Conservation (phyloP, 2,113 vertebrate species). For the Corvus cornix region DNA sequence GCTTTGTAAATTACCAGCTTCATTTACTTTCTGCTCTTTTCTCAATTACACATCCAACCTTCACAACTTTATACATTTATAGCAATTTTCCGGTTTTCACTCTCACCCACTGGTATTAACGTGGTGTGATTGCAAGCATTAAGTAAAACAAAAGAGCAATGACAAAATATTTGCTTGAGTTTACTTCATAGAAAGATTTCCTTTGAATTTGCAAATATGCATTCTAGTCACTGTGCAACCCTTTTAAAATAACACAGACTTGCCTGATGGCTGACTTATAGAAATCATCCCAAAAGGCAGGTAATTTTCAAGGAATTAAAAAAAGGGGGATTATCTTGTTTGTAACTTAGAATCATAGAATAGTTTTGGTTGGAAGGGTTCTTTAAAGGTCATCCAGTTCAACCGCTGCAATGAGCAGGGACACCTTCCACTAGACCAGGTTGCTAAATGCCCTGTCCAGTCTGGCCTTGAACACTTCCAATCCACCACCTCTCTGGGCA, state of each 20-base stretch:
- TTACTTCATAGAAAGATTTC: background rate
- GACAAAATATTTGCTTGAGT: background rate
- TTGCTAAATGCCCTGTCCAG: background rate
- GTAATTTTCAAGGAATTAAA: background rate
- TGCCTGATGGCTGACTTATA: fast-evolving
- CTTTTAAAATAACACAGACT: background rate
- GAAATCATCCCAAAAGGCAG: background rate
- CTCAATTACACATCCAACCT: background rate
- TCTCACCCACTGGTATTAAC: background rate
- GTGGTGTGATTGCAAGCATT: background rate
- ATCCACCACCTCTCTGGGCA: background rate
- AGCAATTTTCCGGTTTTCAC: background rate
- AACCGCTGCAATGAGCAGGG: fast-evolving
- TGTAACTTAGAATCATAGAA: background rate
- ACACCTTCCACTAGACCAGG: background rate
- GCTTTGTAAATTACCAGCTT: slow-evolving; percentile 13
- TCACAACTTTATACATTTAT: background rate
- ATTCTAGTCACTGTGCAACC: background rate
- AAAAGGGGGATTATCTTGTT: background rate
- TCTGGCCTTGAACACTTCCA: background rate
- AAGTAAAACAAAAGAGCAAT: background rate
- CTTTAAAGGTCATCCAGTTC: background rate
- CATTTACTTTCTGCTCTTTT: background rate
- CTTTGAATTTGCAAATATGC: background rate
- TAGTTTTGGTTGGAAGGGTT: background rate